Percentiles rank a stretch among this genome's conserved stretches.
Evolutionary conservation across 2,797 vertebrate genomes (phyloP).

Genomic region (Pelochelys cantorii): DNA sequence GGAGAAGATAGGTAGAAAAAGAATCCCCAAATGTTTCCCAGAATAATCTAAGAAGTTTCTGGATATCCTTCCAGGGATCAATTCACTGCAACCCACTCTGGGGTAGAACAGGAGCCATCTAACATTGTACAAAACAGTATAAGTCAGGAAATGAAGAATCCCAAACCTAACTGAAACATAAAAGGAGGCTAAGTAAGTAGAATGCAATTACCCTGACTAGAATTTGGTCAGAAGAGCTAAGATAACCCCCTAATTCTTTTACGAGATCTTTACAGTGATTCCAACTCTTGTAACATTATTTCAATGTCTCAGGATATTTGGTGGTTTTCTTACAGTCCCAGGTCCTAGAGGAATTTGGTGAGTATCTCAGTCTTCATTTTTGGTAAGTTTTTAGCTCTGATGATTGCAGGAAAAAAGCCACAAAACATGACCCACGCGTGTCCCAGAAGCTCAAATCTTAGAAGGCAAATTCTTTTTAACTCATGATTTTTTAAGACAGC

Average conservation of each 20-base stretch:
- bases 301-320: not conserved
- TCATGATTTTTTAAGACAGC: not conserved
- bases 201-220: not conserved
- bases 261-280: not conserved
- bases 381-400: not conserved
- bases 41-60: not conserved
- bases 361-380: not conserved
- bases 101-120: not conserved
- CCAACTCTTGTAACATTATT: slow-evolving; percentile 2
- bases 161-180: not conserved
- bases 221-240: not conserved
- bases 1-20: not conserved
- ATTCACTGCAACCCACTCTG: not conserved
- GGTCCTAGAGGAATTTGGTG: not conserved
- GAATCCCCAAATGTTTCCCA: not conserved
- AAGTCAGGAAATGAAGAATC: not conserved
- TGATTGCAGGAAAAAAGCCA: not conserved
- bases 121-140: not conserved
- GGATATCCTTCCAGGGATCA: not conserved
- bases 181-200: not conserved
- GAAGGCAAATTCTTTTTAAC: not conserved
- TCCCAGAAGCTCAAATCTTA: not conserved
- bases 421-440: not conserved
- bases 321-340: not conserved
- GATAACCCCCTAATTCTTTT: not conserved